phyloP scores from a whole-genome alignment of 2,888 invertebrate genomes.

The Acleris cristana region DNA sequence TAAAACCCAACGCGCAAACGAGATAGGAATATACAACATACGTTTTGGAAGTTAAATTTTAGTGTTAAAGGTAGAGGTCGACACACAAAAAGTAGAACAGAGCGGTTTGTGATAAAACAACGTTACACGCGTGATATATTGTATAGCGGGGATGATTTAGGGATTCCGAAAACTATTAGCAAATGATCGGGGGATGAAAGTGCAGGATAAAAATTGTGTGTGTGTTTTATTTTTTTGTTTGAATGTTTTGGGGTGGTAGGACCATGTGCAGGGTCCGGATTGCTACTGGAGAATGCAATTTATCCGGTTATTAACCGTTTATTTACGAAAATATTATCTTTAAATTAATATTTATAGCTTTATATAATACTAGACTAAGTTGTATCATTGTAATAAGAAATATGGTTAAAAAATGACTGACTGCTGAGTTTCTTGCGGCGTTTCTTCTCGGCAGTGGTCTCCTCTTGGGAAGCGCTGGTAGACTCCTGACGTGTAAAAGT shows the following conservation, averaged over 20 bases:
- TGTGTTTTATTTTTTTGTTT: neutral
- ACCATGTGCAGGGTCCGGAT: too few relatives aligned
- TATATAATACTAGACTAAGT: too few relatives aligned
- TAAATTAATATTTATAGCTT: too few relatives aligned
- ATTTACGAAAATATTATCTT: too few relatives aligned
- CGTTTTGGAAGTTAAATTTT: neutral
- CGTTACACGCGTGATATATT: conserved; percentile 27
- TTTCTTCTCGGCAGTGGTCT: too few relatives aligned
- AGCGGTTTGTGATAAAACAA: conserved; percentile 35
- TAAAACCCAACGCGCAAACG: neutral
- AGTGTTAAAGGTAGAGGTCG: conserved; percentile 1
- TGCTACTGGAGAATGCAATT: too few relatives aligned
- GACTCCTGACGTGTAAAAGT: too few relatives aligned
- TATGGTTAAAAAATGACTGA: too few relatives aligned
- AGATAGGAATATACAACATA: conserved; percentile 6
- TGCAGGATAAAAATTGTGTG: neutral
- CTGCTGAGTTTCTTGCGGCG: too few relatives aligned
- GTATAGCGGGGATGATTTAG: conserved; percentile 32
- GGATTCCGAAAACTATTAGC: conserved; percentile 15
- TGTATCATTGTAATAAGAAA: too few relatives aligned
- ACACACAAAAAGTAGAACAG: conserved; percentile 34
- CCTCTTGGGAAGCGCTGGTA: too few relatives aligned
- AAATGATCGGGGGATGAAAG: conserved; percentile 11
- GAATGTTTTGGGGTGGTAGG: neutral
- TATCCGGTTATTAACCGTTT: too few relatives aligned